phyloP scores from a whole-genome alignment of 2,888 invertebrate genomes.

The Argynnis bischoffii region DNA sequence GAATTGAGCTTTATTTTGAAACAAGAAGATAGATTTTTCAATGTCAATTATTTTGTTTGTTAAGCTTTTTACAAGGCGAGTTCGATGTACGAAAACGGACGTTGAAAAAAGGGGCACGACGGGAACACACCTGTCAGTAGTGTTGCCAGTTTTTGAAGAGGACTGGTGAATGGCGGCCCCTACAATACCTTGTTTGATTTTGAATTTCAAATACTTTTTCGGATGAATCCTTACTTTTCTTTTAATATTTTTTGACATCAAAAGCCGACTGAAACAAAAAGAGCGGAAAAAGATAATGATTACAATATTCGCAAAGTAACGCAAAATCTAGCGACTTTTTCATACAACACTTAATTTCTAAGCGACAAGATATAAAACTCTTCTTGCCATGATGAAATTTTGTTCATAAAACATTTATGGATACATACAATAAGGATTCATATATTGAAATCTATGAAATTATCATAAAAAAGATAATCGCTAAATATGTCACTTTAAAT shows the following conservation, averaged over 20 bases:
- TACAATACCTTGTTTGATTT: constrained; percentile 67
- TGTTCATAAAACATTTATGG: neutral
- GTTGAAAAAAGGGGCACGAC: constrained; percentile 81
- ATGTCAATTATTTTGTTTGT: constrained; percentile 35
- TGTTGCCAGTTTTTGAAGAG: constrained; percentile 80
- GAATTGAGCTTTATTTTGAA: constrained; percentile 46
- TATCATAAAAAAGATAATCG: constrained; percentile 41
- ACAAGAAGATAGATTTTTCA: constrained; percentile 40
- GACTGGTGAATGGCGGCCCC: constrained; percentile 71
- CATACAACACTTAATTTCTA: too few relatives aligned
- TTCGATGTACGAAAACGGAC: constrained; percentile 69
- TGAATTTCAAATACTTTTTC: constrained; percentile 50
- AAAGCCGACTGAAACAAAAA: constrained; percentile 16
- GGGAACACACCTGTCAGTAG: constrained; percentile 81
- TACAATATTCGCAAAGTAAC: neutral
- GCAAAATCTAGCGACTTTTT: too few relatives aligned
- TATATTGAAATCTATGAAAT: constrained; percentile 20
- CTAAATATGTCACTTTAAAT: constrained; percentile 52
- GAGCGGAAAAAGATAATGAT: neutral
- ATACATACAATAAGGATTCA: constrained; percentile 4
- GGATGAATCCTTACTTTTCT: constrained; percentile 26
- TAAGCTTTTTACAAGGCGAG: constrained; percentile 48
- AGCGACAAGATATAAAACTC: too few relatives aligned
- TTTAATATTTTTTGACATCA: constrained; percentile 18
- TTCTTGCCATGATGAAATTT: too few relatives aligned